Conservation (phyloP, 2,797 vertebrate species). For the Melanotaenia pygmaea region DNA sequence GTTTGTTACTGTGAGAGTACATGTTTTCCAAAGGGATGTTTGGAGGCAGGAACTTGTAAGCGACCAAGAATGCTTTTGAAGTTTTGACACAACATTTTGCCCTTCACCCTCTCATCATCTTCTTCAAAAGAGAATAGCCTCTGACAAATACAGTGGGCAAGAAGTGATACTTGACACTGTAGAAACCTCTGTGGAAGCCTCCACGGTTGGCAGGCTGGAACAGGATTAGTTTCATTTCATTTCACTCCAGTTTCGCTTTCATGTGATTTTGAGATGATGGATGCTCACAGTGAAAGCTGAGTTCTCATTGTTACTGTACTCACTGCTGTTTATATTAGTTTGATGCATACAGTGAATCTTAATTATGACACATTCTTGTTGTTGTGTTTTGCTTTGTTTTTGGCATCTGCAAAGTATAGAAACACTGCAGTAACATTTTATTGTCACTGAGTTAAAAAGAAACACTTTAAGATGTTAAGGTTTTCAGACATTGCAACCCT, state of each 20-base stretch:
- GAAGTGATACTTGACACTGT: slow-evolving; percentile 48
- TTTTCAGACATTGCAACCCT: too few species aligned
- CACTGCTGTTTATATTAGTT: slow-evolving; percentile 26
- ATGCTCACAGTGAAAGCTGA: slow-evolving; percentile 49
- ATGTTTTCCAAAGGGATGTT: slow-evolving; percentile 47
- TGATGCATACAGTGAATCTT: slow-evolving; percentile 22
- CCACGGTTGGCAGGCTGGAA: slow-evolving; percentile 11
- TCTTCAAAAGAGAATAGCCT: slow-evolving; percentile 34
- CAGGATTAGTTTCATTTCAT: slow-evolving; percentile 59
- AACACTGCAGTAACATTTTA: too few species aligned
- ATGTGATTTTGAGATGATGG: slow-evolving; percentile 38
- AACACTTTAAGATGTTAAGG: too few species aligned
- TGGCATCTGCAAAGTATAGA: background rate
- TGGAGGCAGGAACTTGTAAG: slow-evolving; percentile 64
- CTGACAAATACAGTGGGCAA: slow-evolving; percentile 25
- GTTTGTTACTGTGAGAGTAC: slow-evolving; percentile 19
- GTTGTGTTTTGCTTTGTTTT: slow-evolving; percentile 3
- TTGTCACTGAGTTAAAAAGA: too few species aligned
- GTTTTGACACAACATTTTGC: slow-evolving; percentile 62
- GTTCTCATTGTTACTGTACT: slow-evolving; percentile 20
- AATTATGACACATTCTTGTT: slow-evolving; percentile 1
- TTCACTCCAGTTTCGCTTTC: slow-evolving; percentile 21
- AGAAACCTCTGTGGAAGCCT: slow-evolving; percentile 6
- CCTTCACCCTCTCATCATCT: slow-evolving; percentile 57
- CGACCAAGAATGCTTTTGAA: slow-evolving; percentile 83